Base-by-base conservation (phyloP, 2,888 invertebrate genomes). In the Athrips mouffetella region DNA sequence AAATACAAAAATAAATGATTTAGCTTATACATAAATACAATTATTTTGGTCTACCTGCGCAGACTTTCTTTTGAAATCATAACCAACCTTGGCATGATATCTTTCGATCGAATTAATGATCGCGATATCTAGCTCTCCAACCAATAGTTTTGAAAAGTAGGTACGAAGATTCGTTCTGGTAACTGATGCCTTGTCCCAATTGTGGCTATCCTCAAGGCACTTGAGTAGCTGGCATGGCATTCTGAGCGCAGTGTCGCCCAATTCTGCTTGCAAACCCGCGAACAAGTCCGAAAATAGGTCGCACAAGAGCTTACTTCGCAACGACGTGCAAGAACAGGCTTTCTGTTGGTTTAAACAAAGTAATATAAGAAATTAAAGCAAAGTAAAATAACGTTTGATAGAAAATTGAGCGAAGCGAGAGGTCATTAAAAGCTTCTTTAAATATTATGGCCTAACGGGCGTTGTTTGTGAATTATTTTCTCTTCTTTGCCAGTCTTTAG, bases 211-310 rank as follows among this genome's bases (percentile, higher is more conserved):
- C 30, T 87, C 85, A 5, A 88, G 68, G 40, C 88, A 88, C 57
- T 85, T 85, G 1, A 88, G 62, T 44, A 86, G 55, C 47, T 81
- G 75, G 53, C 88, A 88, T 0, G 88, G 82, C 86, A 88, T 86
- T 35, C 67, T 52, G 0, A 59, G 41, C 0, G 72, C 72, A 0
- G 67, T 53, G 1, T 51, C 66, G 0, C 65, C 63, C 33, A 87
- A 51, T 57, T 87, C 86, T 0, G 66, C 48, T 55, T 81, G 82
- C 40, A 88, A 59, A 0, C 88, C 87, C 3, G 69, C 59, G 37
- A 88, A 88, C 29, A 88, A 62, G 33, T 82, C 80, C 1, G 66
- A 53, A 39, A 88, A 54, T 39, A 87, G 56, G 47, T 70, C 74
- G 1, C 76, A 70, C n/a, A 88, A 60, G 7, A 88, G 67, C 35